Conservation (phyloP, 2,888 invertebrate genomes). For the Eretmocerus hayati region DNA sequence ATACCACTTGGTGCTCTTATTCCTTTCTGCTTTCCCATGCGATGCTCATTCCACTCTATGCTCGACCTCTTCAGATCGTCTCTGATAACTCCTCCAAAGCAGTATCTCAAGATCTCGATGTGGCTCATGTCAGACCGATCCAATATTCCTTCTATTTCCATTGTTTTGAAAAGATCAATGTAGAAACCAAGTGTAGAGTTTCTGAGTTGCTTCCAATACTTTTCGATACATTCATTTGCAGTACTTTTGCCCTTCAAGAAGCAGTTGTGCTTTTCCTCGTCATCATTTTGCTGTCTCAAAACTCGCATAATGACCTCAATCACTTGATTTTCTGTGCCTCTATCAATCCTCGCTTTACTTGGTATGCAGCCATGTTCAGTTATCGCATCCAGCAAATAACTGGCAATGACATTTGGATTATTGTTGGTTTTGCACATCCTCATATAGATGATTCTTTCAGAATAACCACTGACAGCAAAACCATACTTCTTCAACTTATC, state of each 20-base stretch:
- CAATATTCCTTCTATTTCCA: neutral
- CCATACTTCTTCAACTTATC: conserved; percentile 8
- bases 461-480: conserved; percentile 4
- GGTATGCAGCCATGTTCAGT: neutral
- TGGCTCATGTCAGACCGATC: neutral
- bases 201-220: too few species aligned
- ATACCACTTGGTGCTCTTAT: neutral
- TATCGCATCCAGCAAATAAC: neutral
- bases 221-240: neutral
- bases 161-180: conserved; percentile 1
- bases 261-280: too few species aligned
- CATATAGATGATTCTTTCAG: conserved; percentile 1
- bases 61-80: neutral
- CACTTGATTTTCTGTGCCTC: conserved; percentile 4
- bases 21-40: neutral
- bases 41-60: conserved; percentile 5
- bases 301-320: too few species aligned
- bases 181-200: neutral
- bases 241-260: conserved; percentile 3
- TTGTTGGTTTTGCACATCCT: conserved; percentile 2
- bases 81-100: neutral
- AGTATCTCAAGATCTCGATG: conserved; percentile 1
- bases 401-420: conserved; percentile 2
- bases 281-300: too few species aligned
- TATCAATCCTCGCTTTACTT: conserved; percentile 1